phyloP scores from a whole-genome alignment of 2,113 vertebrate species.

The Lepidothrix coronata region DNA sequence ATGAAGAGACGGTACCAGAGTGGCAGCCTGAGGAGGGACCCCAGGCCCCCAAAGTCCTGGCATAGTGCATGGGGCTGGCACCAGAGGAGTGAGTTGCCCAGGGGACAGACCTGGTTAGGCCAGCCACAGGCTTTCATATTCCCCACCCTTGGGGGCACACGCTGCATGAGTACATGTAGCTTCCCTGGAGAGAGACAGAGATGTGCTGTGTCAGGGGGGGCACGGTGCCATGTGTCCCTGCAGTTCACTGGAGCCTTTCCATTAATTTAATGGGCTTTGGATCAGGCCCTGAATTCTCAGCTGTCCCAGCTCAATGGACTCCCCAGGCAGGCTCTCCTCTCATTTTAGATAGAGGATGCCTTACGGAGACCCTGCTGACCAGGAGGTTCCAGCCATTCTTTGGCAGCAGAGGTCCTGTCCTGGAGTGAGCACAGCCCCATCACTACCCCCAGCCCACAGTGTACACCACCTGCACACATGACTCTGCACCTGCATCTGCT shows the following conservation, averaged over 20 bases:
- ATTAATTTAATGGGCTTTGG: slow-evolving; percentile 49
- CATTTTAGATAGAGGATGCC: neutral
- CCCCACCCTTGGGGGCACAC: fast-evolving
- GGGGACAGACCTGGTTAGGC: neutral
- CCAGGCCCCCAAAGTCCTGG: neutral
- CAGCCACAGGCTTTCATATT: fast-evolving
- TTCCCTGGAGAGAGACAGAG: neutral
- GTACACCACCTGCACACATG: neutral
- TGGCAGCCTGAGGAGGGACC: neutral
- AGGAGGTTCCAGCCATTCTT: neutral
- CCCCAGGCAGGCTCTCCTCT: neutral
- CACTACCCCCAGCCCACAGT: fast-evolving
- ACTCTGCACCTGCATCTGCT: neutral
- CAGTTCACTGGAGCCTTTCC: slow-evolving; percentile 25
- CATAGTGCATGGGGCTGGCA: fast-evolving
- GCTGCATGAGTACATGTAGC: fast-evolving
- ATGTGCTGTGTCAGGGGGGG: slow-evolving; percentile 36
- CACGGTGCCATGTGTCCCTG: neutral
- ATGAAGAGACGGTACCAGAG: neutral
- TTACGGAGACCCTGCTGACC: neutral
- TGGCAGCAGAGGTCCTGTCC: neutral
- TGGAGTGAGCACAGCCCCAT: fast-evolving
- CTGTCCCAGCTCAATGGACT: slow-evolving; percentile 4
- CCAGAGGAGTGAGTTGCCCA: fast-evolving
- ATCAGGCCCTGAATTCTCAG: slow-evolving; percentile 49